Evolutionary conservation across 1,140 invertebrate species (phyloP).

Genomic region (Gonioctena quinquepunctata): DNA sequence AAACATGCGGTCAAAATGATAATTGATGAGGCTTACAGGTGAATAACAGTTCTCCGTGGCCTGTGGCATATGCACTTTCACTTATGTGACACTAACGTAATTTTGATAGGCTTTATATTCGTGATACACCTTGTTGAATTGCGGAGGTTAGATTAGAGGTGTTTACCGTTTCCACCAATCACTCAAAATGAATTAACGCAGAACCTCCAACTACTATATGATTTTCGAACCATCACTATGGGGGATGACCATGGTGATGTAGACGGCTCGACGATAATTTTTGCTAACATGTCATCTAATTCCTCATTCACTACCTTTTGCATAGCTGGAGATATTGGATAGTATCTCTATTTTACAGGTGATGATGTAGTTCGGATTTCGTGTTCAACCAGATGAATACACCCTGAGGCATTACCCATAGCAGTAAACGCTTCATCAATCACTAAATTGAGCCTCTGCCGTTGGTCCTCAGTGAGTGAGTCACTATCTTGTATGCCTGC

Average conservation of each 20-base stretch:
- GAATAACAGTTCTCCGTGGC: too few species aligned
- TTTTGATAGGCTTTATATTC: too few species aligned
- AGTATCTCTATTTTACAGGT: slow-evolving; percentile 23
- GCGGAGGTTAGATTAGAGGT: too few species aligned
- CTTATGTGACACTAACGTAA: too few species aligned
- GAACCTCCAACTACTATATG: slow-evolving; percentile 16
- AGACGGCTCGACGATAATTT: slow-evolving; percentile 18
- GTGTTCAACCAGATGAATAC: background rate
- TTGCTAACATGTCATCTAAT: slow-evolving; percentile 28
- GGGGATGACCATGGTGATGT: slow-evolving; percentile 36
- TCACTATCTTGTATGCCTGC: background rate
- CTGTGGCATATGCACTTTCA: too few species aligned
- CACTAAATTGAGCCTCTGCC: background rate
- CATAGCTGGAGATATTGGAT: slow-evolving; percentile 14
- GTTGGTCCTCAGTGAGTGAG: background rate
- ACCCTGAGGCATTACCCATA: slow-evolving; percentile 1
- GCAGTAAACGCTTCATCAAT: background rate
- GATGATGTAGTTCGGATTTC: background rate
- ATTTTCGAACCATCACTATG: slow-evolving; percentile 23
- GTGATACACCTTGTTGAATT: too few species aligned
- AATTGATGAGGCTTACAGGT: too few species aligned
- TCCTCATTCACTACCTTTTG: slow-evolving; percentile 22
- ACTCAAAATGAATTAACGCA: slow-evolving; percentile 28
- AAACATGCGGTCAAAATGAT: too few species aligned
- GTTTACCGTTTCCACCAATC: too few species aligned